Conservation (phyloP, 2,888 invertebrate species). For the Pyrocoelia pectoralis region DNA sequence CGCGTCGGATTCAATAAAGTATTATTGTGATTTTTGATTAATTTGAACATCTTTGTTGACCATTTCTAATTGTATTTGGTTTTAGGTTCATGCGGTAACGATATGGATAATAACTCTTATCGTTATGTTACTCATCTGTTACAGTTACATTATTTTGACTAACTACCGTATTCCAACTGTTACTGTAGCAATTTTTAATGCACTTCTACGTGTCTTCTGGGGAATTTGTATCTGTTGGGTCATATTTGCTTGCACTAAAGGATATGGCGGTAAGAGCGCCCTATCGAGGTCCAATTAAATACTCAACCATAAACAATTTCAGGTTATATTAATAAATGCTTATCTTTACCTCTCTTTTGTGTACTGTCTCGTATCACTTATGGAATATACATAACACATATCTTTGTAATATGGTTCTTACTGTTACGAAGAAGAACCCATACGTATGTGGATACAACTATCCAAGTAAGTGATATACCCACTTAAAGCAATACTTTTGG, state of each 20-base stretch:
- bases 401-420: slow-evolving; percentile 51
- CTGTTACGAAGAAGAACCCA: slow-evolving; percentile 42
- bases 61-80: no score
- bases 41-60: no score
- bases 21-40: no score
- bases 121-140: slow-evolving; percentile 30
- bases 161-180: slow-evolving; percentile 28
- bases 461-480: slow-evolving; percentile 47
- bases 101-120: slow-evolving; percentile 33
- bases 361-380: slow-evolving; percentile 64
- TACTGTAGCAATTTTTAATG: slow-evolving; percentile 32
- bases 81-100: slow-evolving; percentile 32
- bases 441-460: slow-evolving; percentile 42
- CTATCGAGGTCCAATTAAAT: neutral
- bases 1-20: no score
- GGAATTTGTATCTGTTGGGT: slow-evolving; percentile 39
- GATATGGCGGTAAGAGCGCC: slow-evolving; percentile 37
- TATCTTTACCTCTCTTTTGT: slow-evolving; percentile 63
- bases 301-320: slow-evolving; percentile 23
- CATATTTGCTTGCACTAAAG: slow-evolving; percentile 40
- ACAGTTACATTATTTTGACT: slow-evolving; percentile 19
- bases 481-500: no score
- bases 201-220: slow-evolving; percentile 38
- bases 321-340: slow-evolving; percentile 65
- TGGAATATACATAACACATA: slow-evolving; percentile 64